These are phyloP conservation scores for Falco berigora DNA, from an alignment of 2,797 vertebrate species.

Conservation along the genomic window DNA sequence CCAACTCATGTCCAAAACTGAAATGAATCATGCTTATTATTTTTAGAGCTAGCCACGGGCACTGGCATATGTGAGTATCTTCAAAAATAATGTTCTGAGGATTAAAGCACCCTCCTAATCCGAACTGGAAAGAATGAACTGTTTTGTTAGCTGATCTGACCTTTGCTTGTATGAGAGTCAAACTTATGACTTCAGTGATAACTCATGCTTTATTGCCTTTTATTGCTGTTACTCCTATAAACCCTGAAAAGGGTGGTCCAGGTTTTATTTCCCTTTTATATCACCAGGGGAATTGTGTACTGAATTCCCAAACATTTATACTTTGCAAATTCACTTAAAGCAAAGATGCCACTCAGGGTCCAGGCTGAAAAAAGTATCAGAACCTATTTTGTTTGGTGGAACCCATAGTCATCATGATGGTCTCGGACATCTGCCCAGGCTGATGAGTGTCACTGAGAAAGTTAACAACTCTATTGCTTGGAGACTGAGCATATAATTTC, in stretches of 20 bases:
- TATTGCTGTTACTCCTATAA: neutral
- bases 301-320: neutral
- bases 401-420: neutral
- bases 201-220: constrained; percentile 13
- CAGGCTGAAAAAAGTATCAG: neutral
- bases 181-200: neutral
- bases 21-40: neutral
- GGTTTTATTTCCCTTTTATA: neutral
- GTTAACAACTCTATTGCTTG: neutral
- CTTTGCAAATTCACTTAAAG: neutral
- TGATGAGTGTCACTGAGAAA: neutral
- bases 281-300: neutral
- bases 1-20: neutral
- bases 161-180: neutral
- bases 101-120: neutral
- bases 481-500: neutral
- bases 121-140: neutral
- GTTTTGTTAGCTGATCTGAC: constrained; percentile 8
- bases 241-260: neutral
- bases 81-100: neutral
- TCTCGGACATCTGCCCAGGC: neutral
- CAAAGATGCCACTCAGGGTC: neutral
- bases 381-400: neutral
- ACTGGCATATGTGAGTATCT: neutral
- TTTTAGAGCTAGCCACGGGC: neutral